Conservation (phyloP, 2,113 vertebrate species). For the Tetrao urogallus region DNA sequence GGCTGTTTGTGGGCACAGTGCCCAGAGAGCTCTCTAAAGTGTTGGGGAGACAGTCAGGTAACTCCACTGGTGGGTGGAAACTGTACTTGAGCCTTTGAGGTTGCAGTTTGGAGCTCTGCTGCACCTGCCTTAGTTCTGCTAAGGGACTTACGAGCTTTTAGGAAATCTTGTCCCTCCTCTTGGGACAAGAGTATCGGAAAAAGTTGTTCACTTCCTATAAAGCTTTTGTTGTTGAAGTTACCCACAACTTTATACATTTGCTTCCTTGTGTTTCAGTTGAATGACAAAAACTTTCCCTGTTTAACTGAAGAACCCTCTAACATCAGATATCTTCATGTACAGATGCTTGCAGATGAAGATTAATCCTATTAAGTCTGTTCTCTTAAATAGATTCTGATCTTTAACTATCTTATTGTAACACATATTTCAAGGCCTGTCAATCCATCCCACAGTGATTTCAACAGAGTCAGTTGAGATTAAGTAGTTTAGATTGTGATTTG, state of each 20-base stretch:
- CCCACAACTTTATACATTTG: background rate
- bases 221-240: background rate
- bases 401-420: background rate
- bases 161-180: background rate
- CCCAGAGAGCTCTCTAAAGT: background rate
- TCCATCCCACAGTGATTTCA: background rate
- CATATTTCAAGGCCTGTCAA: background rate
- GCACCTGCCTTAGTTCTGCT: background rate
- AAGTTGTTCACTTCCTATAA: background rate
- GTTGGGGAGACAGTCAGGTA: background rate
- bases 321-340: background rate
- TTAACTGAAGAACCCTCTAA: background rate
- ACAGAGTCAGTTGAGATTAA: background rate
- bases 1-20: background rate
- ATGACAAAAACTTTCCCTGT: background rate
- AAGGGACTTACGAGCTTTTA: background rate
- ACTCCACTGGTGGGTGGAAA: accelerated
- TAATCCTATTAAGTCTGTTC: background rate
- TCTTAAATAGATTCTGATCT: slow-evolving; percentile 22
- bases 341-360: background rate
- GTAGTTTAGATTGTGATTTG: background rate
- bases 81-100: background rate
- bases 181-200: background rate
- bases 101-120: background rate
- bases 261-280: background rate